Evolutionary conservation across 1,140 invertebrate species (phyloP).

Genomic region (Lethrus apterus): DNA sequence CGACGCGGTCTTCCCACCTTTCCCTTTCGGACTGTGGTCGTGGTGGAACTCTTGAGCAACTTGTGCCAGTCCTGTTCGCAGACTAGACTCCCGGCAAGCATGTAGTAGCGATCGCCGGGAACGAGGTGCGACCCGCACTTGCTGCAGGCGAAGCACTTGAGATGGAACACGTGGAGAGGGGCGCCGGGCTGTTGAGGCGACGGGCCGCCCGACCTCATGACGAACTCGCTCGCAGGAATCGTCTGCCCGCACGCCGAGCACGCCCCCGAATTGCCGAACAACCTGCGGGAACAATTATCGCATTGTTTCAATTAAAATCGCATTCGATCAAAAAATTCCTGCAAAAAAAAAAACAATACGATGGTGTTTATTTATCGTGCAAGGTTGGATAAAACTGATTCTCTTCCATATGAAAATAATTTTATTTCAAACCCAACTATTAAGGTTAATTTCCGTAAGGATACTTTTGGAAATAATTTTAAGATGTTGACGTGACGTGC

Average conservation of each 20-base stretch:
- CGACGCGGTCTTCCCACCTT: slow-evolving; percentile 62
- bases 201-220: slow-evolving; percentile 67
- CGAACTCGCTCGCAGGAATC: slow-evolving; percentile 85
- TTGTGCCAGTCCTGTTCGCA: slow-evolving; percentile 93
- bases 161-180: slow-evolving; percentile 72
- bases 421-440: too few relatives aligned
- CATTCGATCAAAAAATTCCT: slow-evolving; percentile 1
- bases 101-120: slow-evolving; percentile 84
- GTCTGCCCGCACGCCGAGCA: slow-evolving; percentile 83
- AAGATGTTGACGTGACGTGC: too few relatives aligned
- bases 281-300: slow-evolving; percentile 50
- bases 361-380: too few relatives aligned
- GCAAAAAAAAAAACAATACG: too few relatives aligned
- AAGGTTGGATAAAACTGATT: too few relatives aligned
- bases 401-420: too few relatives aligned
- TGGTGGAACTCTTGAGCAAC: slow-evolving; percentile 65
- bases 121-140: slow-evolving; percentile 80
- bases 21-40: slow-evolving; percentile 69
- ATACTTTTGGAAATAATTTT: too few relatives aligned
- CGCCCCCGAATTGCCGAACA: slow-evolving; percentile 79
- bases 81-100: slow-evolving; percentile 74
- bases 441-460: too few relatives aligned
- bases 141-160: slow-evolving; percentile 90
- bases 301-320: slow-evolving; percentile 21
- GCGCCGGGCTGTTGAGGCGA: slow-evolving; percentile 39